Evolutionary conservation across 2,113 vertebrate genomes (phyloP), one percentile per base, ranked within the genome.

Genomic region (Motacilla alba): DNA sequence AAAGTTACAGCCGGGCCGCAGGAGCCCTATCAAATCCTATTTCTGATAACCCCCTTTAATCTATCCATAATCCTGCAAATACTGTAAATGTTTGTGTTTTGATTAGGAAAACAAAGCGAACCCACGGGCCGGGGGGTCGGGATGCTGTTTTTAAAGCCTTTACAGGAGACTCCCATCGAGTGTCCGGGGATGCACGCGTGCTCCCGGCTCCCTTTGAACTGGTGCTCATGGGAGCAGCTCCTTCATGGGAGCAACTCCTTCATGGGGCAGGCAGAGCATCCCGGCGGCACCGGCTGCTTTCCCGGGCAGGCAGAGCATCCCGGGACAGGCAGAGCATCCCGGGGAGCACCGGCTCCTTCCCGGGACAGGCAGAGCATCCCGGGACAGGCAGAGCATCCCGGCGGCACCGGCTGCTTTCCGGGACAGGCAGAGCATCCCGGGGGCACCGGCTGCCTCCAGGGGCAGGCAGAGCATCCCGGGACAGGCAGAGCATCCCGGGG

Each of bases 61-160:
- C 87, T 95, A 87, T 10, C 50, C 64, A 22, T 89, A 94, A 96
- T 96, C 89, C 93, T 66, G 55, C 77, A 94, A 91, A 89, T 70
- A 81, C 87, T 22, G 23, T 30, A 83, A 89, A 58, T 74, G 5
- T 70, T 91, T 92, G 24, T 75, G 12, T 89, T 90, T 80, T 30
- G 35, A 76, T 87, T 76, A 76, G 78, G 12, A 10, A 72, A 58
- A 81, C 77, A 49, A 53, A 75, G 19, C 5, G 33, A 75, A 47
- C 14, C 53, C 46, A n/a, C 1, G 4, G 8, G 19, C 10, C 0
- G n/a, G 16, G 12, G n/a, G 16, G 2, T 3, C 17, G 3, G 9
- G 17, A 37, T 4, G 31, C 20, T 63, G 31, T 2, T 33, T 49
- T 66, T 22, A 70, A 84, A 47, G 2, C 24, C 5, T 16, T 49